phyloP scores from a whole-genome alignment of 2,888 invertebrate genomes.

The Leucophora obtusa region DNA sequence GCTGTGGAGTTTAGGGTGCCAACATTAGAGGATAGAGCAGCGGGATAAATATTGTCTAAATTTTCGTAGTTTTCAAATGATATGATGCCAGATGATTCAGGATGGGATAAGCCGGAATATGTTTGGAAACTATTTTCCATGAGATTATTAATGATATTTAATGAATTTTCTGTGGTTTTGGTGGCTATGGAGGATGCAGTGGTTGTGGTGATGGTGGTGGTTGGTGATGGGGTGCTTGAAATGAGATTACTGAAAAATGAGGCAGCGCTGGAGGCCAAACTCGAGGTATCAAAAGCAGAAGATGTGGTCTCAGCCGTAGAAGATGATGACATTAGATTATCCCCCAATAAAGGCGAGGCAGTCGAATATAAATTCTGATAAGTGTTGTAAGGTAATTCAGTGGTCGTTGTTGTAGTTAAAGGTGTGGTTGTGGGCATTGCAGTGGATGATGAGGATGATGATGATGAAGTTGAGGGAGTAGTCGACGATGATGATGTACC shows the following conservation, averaged over 20 bases:
- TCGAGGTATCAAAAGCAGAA: conserved; percentile 51
- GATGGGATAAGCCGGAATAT: conserved; percentile 76
- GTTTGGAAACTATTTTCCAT: conserved; percentile 78
- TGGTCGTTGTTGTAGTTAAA: conserved; percentile 71
- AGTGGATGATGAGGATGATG: conserved; percentile 61
- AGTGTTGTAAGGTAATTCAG: conserved; percentile 71
- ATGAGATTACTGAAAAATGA: conserved; percentile 73
- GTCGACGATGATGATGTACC: conserved; percentile 67
- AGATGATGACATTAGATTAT: conserved; percentile 48
- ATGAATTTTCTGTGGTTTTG: conserved; percentile 73
- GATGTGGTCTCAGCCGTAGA: conserved; percentile 65
- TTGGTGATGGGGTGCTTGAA: conserved; percentile 70
- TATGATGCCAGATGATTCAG: conserved; percentile 72
- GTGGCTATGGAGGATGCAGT: conserved; percentile 57
- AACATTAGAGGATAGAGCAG: conserved; percentile 80
- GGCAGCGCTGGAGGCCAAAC: conserved; percentile 68
- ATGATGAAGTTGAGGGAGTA: conserved; percentile 60
- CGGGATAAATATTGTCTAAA: conserved; percentile 82
- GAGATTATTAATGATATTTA: conserved; percentile 76
- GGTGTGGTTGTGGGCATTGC: conserved; percentile 56
- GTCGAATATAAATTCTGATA: conserved; percentile 72
- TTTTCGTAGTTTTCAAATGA: conserved; percentile 80
- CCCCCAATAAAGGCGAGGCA: conserved; percentile 56
- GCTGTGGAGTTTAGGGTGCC: conserved; percentile 80
- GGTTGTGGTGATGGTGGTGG: conserved; percentile 59